These are phyloP conservation scores for Vanessa atalanta DNA, from an alignment of 1,140 invertebrate genomes.

Conservation along the genomic window DNA sequence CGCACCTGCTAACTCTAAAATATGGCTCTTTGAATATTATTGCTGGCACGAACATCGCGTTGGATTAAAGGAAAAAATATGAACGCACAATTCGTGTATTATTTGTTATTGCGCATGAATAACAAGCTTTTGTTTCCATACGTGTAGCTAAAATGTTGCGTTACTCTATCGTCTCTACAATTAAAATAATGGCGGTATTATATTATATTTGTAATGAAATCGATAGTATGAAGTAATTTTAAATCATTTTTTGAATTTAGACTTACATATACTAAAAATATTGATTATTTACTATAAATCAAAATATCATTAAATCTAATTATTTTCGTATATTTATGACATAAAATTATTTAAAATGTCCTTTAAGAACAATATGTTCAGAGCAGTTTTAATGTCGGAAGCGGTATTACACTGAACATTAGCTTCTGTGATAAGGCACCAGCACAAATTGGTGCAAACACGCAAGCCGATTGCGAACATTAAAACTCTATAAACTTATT, in stretches of 20 bases:
- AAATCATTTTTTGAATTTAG: too few species aligned
- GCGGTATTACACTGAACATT: constrained; percentile 73
- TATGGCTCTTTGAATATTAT: constrained; percentile 46
- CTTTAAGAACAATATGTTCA: constrained; percentile 47
- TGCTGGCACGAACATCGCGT: constrained; percentile 16
- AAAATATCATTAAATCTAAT: too few species aligned
- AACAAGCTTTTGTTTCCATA: constrained; percentile 2
- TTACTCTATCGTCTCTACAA: not conserved
- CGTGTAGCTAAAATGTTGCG: not conserved
- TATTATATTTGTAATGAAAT: not conserved
- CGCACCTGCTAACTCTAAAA: constrained; percentile 64
- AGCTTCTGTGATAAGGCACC: constrained; percentile 68
- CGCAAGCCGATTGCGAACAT: constrained; percentile 56
- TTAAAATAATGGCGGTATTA: not conserved
- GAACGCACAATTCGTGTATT: constrained; percentile 13
- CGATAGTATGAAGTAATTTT: not conserved
- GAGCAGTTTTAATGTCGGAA: constrained; percentile 74
- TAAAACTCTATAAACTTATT: constrained; percentile 44
- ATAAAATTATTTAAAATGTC: constrained; percentile 22
- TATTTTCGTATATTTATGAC: too few species aligned
- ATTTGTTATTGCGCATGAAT: constrained; percentile 15
- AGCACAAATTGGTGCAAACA: constrained; percentile 65
- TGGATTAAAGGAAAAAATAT: constrained; percentile 25
- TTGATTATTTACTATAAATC: too few species aligned
- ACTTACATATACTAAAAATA: too few species aligned